Base-by-base conservation (phyloP, 92 coral and sea anemone species). In the Siderastrea siderea region DNA sequence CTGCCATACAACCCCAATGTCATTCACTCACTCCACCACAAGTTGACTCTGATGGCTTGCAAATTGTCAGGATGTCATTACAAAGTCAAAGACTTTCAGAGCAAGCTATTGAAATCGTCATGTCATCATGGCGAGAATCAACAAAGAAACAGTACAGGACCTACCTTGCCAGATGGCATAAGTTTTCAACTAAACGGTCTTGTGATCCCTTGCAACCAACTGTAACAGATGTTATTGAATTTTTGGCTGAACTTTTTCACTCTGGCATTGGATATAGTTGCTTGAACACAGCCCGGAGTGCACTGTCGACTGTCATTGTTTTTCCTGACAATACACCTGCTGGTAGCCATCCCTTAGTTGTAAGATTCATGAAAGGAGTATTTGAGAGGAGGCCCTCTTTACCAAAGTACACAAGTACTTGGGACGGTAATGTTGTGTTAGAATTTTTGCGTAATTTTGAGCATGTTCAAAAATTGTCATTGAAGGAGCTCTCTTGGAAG, bases 191-290 rank as follows among this genome's bases (percentile, higher is more conserved):
- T 74, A 69, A 84, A 84, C 59, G 54, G 73, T 78, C 70, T 67
- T 74, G 61, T 74, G 80, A 84, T 84, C 64, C 80, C 79, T 74
- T 84, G 71, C 80, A 76, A 74, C 88, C 81, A 54, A 74, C 88
- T 63, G 82, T 84, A 13, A 64, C 82, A 15, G 83, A 63, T 47
- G 72, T 63, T 78, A 62, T 63, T 63, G 59, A 63, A 63, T 78
- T 58, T 80, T 71, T 81, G 65, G 68, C 71, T 63, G 44, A 81
- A 71, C 66, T 49, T 81, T 67, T 81, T 81, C 68, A 81, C 14
- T 51, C 86, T 70, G 77, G 63, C 10, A 80, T 38, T 69, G 64
- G 76, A 80, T 80, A 66, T 49, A 67, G 71, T n/a, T 63, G 84
- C 59, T 52, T 66, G 3, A 77, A 77, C 81, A 77, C 81, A 76